Base-by-base conservation (phyloP, 2,888 invertebrate species). In the Drosophila prostipennis region DNA sequence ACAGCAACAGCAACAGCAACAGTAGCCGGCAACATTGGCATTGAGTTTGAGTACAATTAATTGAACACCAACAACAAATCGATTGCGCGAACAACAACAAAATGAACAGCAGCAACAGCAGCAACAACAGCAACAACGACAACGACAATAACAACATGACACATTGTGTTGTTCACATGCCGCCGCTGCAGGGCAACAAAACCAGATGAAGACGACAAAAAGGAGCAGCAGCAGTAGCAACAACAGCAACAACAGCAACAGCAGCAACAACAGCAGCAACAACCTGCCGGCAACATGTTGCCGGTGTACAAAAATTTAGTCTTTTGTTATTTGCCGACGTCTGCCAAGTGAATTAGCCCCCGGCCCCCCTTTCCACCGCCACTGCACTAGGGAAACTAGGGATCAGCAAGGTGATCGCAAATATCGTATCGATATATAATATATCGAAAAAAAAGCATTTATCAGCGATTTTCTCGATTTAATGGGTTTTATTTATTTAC, bases 61-160 rank as follows among this genome's bases (percentile, higher is more conserved):
- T 84, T 84, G 84, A 84, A 84, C 84, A 84, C 85, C 85, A 84
- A 84, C 84, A 84, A 84, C 84, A 84, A 84, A 84, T 84, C 87
- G 84, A 84, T 84, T 84, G 84, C 87, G 82, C 82, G 86, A 82
- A 86, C 82, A 85, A 57, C 68, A 68, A 48, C 74, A 71, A 45
- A 61, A 43, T 56, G 58, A 67, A 48, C 74, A 65, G 55, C 55
- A 36, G 37, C 43, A 67, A 48, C 74, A 61, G 55, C 55, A 36
- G 37, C 43, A 26, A 13, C n/a, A 37, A 63, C 77, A 83, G 83
- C 84, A 86, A 8, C 46, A 29, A 10, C 29, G 29, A 48, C 67
- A 74, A 68, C 72, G 74, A 74, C 76, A 69, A 57, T 58, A 78
- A 77, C 77, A 86, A 83, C 84, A 86, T 86, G 84, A 83, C 87